A percentile compares a stretch with the other conserved stretches of the same genome.
phyloP scores from a whole-genome alignment of 2,113 vertebrate genomes.

The Cepphus grylle region DNA sequence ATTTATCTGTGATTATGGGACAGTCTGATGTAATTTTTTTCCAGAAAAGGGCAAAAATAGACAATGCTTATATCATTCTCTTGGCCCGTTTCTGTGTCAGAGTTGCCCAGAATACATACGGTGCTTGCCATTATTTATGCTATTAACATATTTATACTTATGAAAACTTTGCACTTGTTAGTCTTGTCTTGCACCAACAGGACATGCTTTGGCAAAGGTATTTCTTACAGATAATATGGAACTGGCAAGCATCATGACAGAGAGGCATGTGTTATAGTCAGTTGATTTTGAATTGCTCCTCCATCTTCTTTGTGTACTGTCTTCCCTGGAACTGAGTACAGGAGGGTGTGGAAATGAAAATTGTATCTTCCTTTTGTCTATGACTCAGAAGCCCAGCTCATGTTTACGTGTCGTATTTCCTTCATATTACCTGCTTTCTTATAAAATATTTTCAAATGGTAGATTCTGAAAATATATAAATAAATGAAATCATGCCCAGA shows the following conservation, averaged over 20 bases:
- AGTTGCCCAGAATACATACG: neutral
- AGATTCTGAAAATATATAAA: neutral
- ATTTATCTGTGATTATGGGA: neutral
- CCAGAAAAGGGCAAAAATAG: neutral
- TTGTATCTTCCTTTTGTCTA: neutral
- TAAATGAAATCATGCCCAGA: slow-evolving; percentile 19
- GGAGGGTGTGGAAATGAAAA: neutral
- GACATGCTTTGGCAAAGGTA: neutral
- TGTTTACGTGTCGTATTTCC: neutral
- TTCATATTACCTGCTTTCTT: neutral
- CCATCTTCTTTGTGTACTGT: neutral
- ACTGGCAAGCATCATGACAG: neutral
- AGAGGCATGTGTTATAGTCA: neutral
- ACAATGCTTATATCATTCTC: neutral
- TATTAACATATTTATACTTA: neutral
- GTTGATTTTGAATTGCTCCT: neutral
- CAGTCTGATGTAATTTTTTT: neutral
- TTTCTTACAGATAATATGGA: neutral
- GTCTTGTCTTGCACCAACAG: neutral
- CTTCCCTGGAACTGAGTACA: neutral
- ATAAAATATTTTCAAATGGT: slow-evolving; percentile 28
- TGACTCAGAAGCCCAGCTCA: neutral
- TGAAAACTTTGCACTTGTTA: neutral
- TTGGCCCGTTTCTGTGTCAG: neutral
- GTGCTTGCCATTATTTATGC: neutral